Evolutionary conservation across 2,797 vertebrate genomes (phyloP).

Genomic region (Peromyscus melanophrys): DNA sequence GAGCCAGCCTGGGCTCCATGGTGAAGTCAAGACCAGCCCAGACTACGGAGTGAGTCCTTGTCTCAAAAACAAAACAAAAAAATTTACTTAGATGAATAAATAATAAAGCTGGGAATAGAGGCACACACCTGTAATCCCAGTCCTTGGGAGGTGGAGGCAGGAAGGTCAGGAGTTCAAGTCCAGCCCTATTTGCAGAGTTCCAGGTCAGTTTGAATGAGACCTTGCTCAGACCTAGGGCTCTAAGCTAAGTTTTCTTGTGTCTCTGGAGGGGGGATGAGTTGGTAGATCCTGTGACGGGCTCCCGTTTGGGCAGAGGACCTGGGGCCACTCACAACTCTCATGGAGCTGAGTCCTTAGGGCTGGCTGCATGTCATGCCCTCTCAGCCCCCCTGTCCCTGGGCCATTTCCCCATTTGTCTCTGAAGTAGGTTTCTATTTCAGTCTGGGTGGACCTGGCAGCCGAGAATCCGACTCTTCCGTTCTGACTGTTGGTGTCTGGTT

Average conservation of each 20-base stretch:
- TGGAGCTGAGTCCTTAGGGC: not conserved
- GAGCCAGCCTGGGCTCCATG: not conserved
- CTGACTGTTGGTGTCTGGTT: not conserved
- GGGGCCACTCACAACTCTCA: not conserved
- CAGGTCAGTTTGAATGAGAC: not conserved
- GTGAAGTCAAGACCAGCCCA: not conserved
- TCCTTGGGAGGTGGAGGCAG: not conserved
- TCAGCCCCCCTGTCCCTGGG: not conserved
- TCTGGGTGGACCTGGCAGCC: not conserved
- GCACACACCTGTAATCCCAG: not conserved
- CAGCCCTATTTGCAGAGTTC: not conserved
- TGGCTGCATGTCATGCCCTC: not conserved
- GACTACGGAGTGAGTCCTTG: not conserved
- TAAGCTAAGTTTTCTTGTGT: not conserved
- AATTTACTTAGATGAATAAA: not conserved
- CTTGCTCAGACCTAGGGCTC: not conserved
- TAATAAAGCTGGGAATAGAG: not conserved
- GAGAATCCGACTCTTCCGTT: conserved; percentile 2
- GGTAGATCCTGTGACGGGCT: not conserved
- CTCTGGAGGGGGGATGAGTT: not conserved
- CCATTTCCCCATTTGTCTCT: conserved; percentile 76
- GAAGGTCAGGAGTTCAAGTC: not conserved
- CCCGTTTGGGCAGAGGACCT: not conserved
- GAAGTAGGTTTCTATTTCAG: conserved; percentile 72
- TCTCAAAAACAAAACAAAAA: not conserved